Evolutionary conservation across 2,888 invertebrate species (phyloP).

Genomic region (Dicyrtoma fusca): DNA sequence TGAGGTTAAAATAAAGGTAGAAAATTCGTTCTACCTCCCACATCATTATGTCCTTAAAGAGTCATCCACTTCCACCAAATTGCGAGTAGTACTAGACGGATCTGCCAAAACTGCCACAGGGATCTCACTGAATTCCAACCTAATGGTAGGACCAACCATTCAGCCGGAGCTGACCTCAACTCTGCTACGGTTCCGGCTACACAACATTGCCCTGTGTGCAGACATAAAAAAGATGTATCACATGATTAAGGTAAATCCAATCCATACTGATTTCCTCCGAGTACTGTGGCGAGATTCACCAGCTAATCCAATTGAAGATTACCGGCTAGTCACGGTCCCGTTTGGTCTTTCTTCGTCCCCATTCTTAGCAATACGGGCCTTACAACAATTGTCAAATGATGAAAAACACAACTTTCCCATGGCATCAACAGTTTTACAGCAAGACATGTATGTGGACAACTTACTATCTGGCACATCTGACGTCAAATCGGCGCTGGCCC

Average conservation of each 20-base stretch:
- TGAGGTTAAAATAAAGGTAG: background rate
- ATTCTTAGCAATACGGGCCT: conserved; percentile 48
- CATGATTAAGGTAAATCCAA: conserved; percentile 51
- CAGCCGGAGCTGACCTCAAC: conserved; percentile 54
- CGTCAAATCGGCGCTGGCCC: conserved; percentile 42
- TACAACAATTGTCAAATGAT: conserved; percentile 55
- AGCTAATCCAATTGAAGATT: conserved; percentile 43
- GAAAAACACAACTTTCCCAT: conserved; percentile 50
- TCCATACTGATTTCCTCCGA: conserved; percentile 57
- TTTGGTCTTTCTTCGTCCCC: conserved; percentile 59
- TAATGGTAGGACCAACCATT: conserved; percentile 55
- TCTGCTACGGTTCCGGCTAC: conserved; percentile 55
- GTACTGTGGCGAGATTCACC: conserved; percentile 58
- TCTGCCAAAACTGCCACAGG: conserved; percentile 53
- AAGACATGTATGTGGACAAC: conserved; percentile 58
- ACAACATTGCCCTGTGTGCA: conserved; percentile 53
- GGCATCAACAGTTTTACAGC: conserved; percentile 59
- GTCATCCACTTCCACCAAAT: conserved; percentile 55
- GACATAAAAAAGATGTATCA: conserved; percentile 58
- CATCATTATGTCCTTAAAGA: conserved; percentile 57
- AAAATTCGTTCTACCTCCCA: conserved; percentile 52
- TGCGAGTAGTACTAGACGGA: conserved; percentile 58
- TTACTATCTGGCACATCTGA: conserved; percentile 51
- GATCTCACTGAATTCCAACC: conserved; percentile 56
- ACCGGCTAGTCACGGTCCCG: conserved; percentile 56